Evolutionary conservation across 1,140 invertebrate species (phyloP).

Genomic region (Probaryconus sp.): DNA sequence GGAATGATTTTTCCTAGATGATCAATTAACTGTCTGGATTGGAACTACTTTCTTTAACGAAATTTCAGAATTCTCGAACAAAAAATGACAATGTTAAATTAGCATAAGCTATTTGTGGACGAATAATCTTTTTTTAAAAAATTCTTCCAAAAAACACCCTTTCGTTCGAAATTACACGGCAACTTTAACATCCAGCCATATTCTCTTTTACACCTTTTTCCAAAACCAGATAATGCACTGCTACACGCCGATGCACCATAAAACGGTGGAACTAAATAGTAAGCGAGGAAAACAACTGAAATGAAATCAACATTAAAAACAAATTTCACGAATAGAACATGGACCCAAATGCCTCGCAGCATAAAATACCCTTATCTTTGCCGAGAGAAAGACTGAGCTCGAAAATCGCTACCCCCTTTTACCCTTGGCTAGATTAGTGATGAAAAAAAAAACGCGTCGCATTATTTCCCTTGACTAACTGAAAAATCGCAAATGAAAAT

Average conservation of each 20-base stretch:
- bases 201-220: not conserved
- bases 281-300: slow-evolving; percentile 11
- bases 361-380: slow-evolving; percentile 52
- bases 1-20: too few relatives aligned
- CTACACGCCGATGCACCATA: not conserved
- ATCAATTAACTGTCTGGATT: too few relatives aligned
- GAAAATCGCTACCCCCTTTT: slow-evolving; percentile 55
- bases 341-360: slow-evolving; percentile 32
- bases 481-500: slow-evolving; percentile 60
- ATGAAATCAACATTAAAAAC: slow-evolving; percentile 38
- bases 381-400: slow-evolving; percentile 33
- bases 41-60: too few relatives aligned
- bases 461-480: slow-evolving; percentile 56
- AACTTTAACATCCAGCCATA: not conserved
- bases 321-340: slow-evolving; percentile 36
- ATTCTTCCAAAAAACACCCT: too few relatives aligned
- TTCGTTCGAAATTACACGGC: too few relatives aligned
- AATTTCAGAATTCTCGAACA: too few relatives aligned
- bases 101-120: too few relatives aligned
- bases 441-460: slow-evolving; percentile 42
- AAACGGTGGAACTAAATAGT: not conserved
- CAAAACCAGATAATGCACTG: not conserved
- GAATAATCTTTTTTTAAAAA: too few relatives aligned
- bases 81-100: too few relatives aligned
- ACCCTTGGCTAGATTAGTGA: slow-evolving; percentile 53